Evolutionary conservation across 2,113 vertebrate species (phyloP).

Genomic region (Myiozetetes cayanensis): DNA sequence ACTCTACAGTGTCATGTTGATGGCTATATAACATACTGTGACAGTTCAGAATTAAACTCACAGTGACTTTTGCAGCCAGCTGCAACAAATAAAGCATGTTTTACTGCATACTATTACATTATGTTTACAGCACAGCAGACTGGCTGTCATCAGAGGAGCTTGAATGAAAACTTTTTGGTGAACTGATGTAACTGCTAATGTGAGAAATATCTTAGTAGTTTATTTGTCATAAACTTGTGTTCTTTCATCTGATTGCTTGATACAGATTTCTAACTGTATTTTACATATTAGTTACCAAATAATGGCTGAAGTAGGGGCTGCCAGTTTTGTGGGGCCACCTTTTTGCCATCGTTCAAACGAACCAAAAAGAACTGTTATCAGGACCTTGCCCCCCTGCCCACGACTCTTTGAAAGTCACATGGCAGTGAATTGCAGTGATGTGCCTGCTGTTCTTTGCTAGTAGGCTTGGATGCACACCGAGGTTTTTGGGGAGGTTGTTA

Average conservation of each 20-base stretch:
- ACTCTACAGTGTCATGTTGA: background rate
- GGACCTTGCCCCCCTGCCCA: background rate
- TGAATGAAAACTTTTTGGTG: background rate
- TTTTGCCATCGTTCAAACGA: background rate
- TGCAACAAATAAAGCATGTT: constrained; percentile 43
- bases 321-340: background rate
- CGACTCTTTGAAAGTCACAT: background rate
- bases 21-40: background rate
- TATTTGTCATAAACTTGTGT: background rate
- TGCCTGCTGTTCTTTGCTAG: background rate
- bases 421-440: background rate
- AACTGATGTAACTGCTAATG: background rate
- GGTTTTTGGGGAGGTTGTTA: background rate
- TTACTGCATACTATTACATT: background rate
- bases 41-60: constrained; percentile 15
- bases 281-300: background rate
- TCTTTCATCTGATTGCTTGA: background rate
- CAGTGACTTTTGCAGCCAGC: constrained; percentile 31
- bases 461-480: background rate
- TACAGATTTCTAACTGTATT: background rate
- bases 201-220: background rate
- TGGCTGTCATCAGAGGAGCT: background rate
- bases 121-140: background rate
- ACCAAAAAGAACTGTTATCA: background rate
- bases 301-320: background rate